Percentiles rank a stretch among this genome's conserved stretches.
Evolutionary conservation across 2,888 invertebrate genomes (phyloP).

Genomic region (Candidula unifasciata): DNA sequence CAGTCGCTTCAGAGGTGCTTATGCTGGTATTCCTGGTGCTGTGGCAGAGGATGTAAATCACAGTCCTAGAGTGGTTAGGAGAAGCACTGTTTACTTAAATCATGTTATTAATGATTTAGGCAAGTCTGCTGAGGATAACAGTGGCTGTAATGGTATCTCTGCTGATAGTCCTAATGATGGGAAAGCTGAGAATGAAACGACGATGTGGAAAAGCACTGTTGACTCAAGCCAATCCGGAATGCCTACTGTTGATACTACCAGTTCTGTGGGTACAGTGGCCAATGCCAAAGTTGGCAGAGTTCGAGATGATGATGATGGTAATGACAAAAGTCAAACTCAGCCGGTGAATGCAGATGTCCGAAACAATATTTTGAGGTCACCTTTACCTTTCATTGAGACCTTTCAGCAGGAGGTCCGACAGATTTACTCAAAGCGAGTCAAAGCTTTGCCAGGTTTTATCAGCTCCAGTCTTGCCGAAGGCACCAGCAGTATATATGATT

Average conservation of each 20-base stretch:
- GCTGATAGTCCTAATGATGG: no score
- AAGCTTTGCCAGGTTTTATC: neutral
- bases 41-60: neutral
- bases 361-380: neutral
- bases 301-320: neutral
- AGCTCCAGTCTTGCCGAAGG: neutral
- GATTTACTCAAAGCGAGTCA: neutral
- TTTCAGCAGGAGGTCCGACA: constrained; percentile 18
- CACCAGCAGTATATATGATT: neutral
- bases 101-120: no score
- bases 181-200: no score
- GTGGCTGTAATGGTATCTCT: no score
- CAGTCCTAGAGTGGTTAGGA: neutral
- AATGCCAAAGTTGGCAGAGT: neutral
- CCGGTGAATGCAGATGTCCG: neutral
- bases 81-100: neutral
- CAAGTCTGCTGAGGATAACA: no score
- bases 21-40: neutral
- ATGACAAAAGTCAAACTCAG: no score
- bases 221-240: neutral
- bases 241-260: neutral
- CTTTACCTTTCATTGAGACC: constrained; percentile 21
- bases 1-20: neutral
- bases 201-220: neutral
- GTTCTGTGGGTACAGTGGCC: neutral